A percentile compares a stretch with the other conserved stretches of the same genome.
phyloP scores from a whole-genome alignment of 2,797 vertebrate species.

The Dryobates pubescens region DNA sequence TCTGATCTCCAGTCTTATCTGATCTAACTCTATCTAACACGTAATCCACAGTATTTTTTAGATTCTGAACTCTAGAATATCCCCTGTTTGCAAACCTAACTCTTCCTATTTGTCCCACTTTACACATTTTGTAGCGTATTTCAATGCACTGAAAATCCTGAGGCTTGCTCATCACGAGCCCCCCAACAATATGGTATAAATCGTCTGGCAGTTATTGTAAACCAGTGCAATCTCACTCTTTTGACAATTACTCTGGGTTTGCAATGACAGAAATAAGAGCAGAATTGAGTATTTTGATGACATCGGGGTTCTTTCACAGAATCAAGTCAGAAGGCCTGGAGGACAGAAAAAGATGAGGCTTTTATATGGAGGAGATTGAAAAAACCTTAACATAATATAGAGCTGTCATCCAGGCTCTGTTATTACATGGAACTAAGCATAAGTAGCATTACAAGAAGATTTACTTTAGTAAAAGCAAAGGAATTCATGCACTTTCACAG shows the following conservation, averaged over 20 bases:
- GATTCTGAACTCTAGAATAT: neutral
- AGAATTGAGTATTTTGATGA: neutral
- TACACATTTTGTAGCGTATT: neutral
- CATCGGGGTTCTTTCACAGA: neutral
- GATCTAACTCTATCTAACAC: neutral
- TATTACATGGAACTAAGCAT: neutral
- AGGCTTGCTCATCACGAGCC: neutral
- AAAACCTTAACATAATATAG: conserved; percentile 4
- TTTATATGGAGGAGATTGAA: neutral
- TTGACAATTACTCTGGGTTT: neutral
- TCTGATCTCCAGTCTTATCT: neutral
- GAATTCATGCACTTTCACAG: conserved; percentile 9
- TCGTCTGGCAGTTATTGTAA: neutral
- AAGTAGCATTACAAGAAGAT: conserved; percentile 10
- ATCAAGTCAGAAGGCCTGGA: neutral
- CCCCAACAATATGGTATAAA: neutral
- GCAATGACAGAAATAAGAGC: neutral
- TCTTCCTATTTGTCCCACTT: neutral
- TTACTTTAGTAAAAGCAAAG: conserved; percentile 32
- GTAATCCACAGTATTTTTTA: neutral
- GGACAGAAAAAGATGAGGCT: neutral
- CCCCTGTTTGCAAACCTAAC: neutral
- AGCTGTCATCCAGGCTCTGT: neutral
- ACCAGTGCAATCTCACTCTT: neutral
- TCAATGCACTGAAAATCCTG: neutral